phyloP scores from a whole-genome alignment of 1,140 invertebrate species.

The Penaeus vannamei region DNA sequence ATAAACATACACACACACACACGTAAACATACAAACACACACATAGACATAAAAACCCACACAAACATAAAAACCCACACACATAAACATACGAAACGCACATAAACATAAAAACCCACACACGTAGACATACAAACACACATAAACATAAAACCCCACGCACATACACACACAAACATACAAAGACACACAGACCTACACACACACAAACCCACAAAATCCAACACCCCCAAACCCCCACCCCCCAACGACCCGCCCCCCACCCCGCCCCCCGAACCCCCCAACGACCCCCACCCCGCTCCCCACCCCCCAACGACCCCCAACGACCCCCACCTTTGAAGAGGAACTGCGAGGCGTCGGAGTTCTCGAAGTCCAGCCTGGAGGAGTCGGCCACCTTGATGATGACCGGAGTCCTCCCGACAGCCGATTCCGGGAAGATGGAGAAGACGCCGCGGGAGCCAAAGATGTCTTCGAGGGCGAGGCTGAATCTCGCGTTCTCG shows the following conservation, averaged over 20 bases:
- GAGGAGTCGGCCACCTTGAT: constrained; percentile 76
- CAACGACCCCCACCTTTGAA: constrained; percentile 52
- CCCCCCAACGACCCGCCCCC: constrained; percentile 4
- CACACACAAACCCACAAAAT: too few relatives aligned
- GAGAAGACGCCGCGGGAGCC: constrained; percentile 76
- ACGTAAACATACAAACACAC: too few relatives aligned
- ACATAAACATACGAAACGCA: too few relatives aligned
- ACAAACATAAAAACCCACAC: too few relatives aligned
- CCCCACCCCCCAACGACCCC: not conserved
- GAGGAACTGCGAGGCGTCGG: constrained; percentile 58
- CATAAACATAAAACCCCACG: too few relatives aligned
- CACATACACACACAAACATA: too few relatives aligned
- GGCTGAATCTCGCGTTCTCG: constrained; percentile 82
- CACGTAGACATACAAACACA: too few relatives aligned
- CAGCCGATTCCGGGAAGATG: constrained; percentile 79
- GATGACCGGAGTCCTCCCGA: constrained; percentile 82
- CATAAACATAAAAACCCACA: too few relatives aligned
- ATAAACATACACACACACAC: too few relatives aligned
- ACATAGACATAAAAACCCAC: too few relatives aligned
- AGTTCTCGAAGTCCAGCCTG: constrained; percentile 59
- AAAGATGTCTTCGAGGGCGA: constrained; percentile 77
- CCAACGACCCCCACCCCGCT: not conserved
- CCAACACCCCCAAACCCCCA: not conserved
- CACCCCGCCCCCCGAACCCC: too few relatives aligned
- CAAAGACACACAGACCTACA: too few relatives aligned